Evolutionary conservation across 2,113 vertebrate species (phyloP), one percentile per base, ranked within the genome.

Genomic region (Heptranchias perlo): DNA sequence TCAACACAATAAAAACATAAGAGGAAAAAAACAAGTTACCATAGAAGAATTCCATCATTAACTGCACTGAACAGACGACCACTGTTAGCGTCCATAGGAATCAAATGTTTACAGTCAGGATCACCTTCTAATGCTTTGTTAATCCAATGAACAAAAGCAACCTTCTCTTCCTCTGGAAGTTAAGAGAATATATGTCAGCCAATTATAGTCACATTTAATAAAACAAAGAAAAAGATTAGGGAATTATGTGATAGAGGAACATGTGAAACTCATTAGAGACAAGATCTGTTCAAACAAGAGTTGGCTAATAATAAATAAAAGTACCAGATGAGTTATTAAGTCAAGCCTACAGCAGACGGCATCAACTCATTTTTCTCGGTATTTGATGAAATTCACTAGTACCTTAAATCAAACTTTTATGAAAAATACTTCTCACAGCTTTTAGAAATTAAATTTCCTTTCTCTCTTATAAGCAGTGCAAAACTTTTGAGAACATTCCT

Each of bases 111-210:
- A 96, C 99, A 99, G 97, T 99, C 98, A 58, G 98, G 97, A 97
- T 99, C 99, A 96, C 98, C 98, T 65, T 97, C 98, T 96, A 99
- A 97, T 96, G 99, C 97, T 97, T 99, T 99, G 98, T 99, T 99
- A 97, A 99, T 98, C 99, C 99, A 99, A 97, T 99, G 99, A 93
- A 98, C 99, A 97, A 99, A 99, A 44, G 99, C 99, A 97, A 99
- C 99, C 96, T 99, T 99, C 97, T 99, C 99, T 97, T 99, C 99
- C 98, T 99, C 99, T 99, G 96, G 92, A 97, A 95, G 25, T 69
- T 49, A 52, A 69, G 8, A 94, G 62, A 69, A 69, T 31, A 69
- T 2, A 0, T 44, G 69, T 95, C 28, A 95, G 94, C 18, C 25
- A 31, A 28, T 95, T 95, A 25, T 69, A 13, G 25, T 69, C 47